Evolutionary conservation across 2,888 invertebrate species (phyloP).

Genomic region (Caenorhabditis afra): DNA sequence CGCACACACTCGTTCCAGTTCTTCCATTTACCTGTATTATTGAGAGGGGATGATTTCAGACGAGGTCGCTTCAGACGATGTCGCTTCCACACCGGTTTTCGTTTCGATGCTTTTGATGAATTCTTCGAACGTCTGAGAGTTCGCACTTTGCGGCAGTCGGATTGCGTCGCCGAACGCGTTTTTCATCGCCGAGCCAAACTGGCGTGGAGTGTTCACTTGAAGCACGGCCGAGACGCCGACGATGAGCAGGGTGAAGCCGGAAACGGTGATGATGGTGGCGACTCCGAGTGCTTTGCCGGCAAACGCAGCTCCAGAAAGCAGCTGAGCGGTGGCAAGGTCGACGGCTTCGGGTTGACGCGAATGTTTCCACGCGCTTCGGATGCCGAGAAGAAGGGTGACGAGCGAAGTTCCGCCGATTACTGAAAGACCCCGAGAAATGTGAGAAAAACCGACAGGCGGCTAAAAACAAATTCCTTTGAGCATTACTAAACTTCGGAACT

Average conservation of each 20-base stretch:
- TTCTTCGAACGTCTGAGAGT: slow-evolving; percentile 71
- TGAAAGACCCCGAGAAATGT: slow-evolving; percentile 39
- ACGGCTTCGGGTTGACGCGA: slow-evolving; percentile 68
- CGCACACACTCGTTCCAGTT: neutral
- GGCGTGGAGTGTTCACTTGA: slow-evolving; percentile 76
- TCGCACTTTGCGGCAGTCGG: slow-evolving; percentile 65
- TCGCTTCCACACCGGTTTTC: slow-evolving; percentile 51
- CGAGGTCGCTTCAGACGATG: slow-evolving; percentile 1
- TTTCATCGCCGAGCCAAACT: slow-evolving; percentile 77
- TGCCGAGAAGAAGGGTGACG: slow-evolving; percentile 59
- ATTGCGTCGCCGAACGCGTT: slow-evolving; percentile 65
- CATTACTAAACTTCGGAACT: no score
- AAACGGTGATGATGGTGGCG: slow-evolving; percentile 77
- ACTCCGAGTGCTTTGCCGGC: slow-evolving; percentile 76
- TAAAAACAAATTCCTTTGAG: neutral
- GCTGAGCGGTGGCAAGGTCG: slow-evolving; percentile 63
- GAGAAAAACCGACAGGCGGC: no score
- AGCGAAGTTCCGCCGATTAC: slow-evolving; percentile 69
- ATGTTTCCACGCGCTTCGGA: slow-evolving; percentile 70
- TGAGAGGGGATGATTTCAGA: neutral
- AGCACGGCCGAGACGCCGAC: slow-evolving; percentile 75
- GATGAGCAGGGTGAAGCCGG: slow-evolving; percentile 75
- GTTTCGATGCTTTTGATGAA: slow-evolving; percentile 65
- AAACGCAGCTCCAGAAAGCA: slow-evolving; percentile 75
- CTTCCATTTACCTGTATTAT: neutral